phyloP scores from a whole-genome alignment of 2,888 invertebrate species.

The Scaptomyza caliginosa region DNA sequence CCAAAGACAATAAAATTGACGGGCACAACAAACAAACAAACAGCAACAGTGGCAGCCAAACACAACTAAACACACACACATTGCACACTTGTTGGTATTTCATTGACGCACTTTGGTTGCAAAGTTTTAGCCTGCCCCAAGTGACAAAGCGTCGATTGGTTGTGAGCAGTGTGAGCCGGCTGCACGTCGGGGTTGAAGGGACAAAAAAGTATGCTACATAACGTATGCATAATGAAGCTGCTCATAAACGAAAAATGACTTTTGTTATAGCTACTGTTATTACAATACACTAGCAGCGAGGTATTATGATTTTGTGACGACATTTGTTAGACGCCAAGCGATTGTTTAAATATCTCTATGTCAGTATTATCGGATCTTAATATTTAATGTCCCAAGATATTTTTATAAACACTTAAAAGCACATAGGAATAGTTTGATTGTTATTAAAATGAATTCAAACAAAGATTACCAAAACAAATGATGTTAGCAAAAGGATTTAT shows the following conservation, averaged over 20 bases:
- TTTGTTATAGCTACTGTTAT: constrained; percentile 25
- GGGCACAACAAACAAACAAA: constrained; percentile 40
- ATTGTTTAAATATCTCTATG: not conserved
- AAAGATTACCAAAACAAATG: not conserved
- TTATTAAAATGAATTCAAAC: too few relatives aligned
- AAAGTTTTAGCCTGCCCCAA: constrained; percentile 60
- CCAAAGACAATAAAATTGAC: constrained; percentile 66
- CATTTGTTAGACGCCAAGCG: not conserved
- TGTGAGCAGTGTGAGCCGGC: not conserved
- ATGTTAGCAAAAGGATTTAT: not conserved
- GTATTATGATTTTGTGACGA: not conserved
- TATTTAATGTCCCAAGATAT: too few relatives aligned
- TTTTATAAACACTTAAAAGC: too few relatives aligned
- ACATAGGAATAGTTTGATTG: too few relatives aligned
- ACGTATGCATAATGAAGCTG: constrained; percentile 73
- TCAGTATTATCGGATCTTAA: too few relatives aligned
- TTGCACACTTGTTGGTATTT: constrained; percentile 64
- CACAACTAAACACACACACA: constrained; percentile 41
- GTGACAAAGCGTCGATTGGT: constrained; percentile 27
- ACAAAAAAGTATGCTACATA: constrained; percentile 67
- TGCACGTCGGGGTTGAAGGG: not conserved
- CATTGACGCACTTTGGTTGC: constrained; percentile 63
- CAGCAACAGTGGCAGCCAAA: constrained; percentile 33
- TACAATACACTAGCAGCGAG: not conserved
- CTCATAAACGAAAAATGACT: constrained; percentile 60